phyloP scores from a whole-genome alignment of 2,888 invertebrate species.

The Sesia bembeciformis region DNA sequence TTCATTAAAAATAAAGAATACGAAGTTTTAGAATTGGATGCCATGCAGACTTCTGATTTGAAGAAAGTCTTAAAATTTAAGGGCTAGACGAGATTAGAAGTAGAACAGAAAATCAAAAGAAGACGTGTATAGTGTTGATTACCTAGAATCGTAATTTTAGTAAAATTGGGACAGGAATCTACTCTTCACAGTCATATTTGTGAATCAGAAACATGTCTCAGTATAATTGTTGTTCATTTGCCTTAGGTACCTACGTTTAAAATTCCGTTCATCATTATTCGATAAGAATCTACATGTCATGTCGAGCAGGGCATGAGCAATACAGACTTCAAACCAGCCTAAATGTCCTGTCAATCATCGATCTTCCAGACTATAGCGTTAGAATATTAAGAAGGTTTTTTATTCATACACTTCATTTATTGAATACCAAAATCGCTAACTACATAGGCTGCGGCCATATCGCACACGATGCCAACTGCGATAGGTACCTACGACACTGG shows the following conservation, averaged over 20 bases:
- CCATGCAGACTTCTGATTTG: too few species aligned
- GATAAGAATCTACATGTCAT: slow-evolving; percentile 36
- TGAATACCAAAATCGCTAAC: slow-evolving; percentile 36
- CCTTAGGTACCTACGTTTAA: neutral
- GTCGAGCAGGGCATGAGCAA: slow-evolving; percentile 39
- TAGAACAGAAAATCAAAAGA: too few species aligned
- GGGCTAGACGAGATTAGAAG: too few species aligned
- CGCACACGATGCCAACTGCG: neutral
- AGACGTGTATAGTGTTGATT: too few species aligned
- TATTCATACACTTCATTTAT: slow-evolving; percentile 20
- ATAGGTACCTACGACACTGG: too few species aligned
- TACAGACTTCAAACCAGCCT: slow-evolving; percentile 39
- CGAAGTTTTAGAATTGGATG: too few species aligned
- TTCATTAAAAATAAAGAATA: too few species aligned
- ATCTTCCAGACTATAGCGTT: slow-evolving; percentile 21
- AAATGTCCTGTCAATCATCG: slow-evolving; percentile 67
- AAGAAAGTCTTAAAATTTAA: too few species aligned
- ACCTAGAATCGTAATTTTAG: too few species aligned
- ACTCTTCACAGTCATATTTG: too few species aligned
- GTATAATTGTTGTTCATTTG: neutral
- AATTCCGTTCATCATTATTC: slow-evolving; percentile 37
- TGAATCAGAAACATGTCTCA: too few species aligned
- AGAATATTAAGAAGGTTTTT: slow-evolving; percentile 56
- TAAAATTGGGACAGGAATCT: too few species aligned
- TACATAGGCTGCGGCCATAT: neutral